Percentiles rank a stretch among this genome's conserved stretches.
Conservation (phyloP, 1,140 invertebrate genomes). For the Glomeris maerens region DNA sequence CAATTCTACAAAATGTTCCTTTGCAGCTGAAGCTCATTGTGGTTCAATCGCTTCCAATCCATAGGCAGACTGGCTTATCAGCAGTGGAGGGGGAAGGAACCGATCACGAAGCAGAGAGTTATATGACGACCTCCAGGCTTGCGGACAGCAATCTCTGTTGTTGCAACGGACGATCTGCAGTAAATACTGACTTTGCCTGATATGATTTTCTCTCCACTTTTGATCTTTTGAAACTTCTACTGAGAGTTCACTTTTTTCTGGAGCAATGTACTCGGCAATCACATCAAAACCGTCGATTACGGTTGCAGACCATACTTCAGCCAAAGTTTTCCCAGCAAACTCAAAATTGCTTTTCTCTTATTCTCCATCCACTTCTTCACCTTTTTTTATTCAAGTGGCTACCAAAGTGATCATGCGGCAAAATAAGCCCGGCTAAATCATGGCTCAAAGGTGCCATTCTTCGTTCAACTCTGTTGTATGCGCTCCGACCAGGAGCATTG, state of each 20-base stretch:
- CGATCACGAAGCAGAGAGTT: slow-evolving; percentile 7
- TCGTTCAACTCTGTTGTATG: slow-evolving; percentile 27
- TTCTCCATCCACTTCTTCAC: slow-evolving; percentile 25
- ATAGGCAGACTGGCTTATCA: background rate
- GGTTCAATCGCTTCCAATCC: background rate
- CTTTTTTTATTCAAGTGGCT: slow-evolving; percentile 26
- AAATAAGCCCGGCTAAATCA: slow-evolving; percentile 28
- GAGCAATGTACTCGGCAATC: slow-evolving; percentile 22
- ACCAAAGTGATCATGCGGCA: slow-evolving; percentile 28
- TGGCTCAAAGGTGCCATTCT: slow-evolving; percentile 30
- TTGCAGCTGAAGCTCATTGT: background rate
- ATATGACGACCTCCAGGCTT: background rate
- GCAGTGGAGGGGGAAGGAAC: slow-evolving; percentile 9
- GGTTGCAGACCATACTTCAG: slow-evolving; percentile 22
- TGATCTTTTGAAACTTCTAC: slow-evolving; percentile 1
- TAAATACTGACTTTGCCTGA: slow-evolving; percentile 16
- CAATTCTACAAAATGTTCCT: too few species aligned
- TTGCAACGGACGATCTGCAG: slow-evolving; percentile 15
- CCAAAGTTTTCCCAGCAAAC: slow-evolving; percentile 23
- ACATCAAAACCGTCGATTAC: slow-evolving; percentile 22
- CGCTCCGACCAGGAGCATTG: slow-evolving; percentile 29
- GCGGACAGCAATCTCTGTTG: slow-evolving; percentile 10
- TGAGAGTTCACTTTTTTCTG: slow-evolving; percentile 1
- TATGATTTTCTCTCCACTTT: slow-evolving; percentile 15
- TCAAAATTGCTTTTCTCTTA: slow-evolving; percentile 27